phyloP scores from a whole-genome alignment of 1,140 invertebrate genomes.

The Planococcus citri region DNA sequence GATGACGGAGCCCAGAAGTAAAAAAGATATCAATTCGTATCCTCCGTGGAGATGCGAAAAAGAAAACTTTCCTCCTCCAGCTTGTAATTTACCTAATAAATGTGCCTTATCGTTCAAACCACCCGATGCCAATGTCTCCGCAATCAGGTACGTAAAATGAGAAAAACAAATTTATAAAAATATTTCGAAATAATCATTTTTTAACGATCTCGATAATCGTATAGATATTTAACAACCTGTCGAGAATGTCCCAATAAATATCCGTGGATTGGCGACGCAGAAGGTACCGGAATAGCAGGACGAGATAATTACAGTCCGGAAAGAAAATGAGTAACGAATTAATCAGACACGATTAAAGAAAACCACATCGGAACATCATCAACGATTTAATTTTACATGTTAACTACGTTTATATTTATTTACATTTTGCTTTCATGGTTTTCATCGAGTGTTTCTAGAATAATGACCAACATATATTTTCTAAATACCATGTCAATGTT shows the following conservation, averaged over 20 bases:
- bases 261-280: conserved; percentile 73
- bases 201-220: conserved; percentile 22
- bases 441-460: no score
- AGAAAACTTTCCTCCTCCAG: conserved; percentile 48
- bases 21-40: conserved; percentile 53
- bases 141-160: conserved; percentile 46
- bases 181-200: neutral
- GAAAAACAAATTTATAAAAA: neutral
- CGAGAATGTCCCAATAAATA: conserved; percentile 72
- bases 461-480: no score
- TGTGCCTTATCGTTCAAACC: conserved; percentile 70
- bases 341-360: neutral
- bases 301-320: conserved; percentile 71
- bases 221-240: conserved; percentile 76
- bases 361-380: neutral
- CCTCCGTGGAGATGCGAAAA: conserved; percentile 72
- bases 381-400: no score
- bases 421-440: no score
- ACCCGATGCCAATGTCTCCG: conserved; percentile 57
- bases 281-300: conserved; percentile 61
- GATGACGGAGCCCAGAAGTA: conserved; percentile 72
- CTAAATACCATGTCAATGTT: neutral
- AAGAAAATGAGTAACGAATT: conserved; percentile 33
- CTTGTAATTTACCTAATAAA: conserved; percentile 71
- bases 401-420: no score